Conservation (phyloP, 2,797 vertebrate species). For the Phalloptychus januarius region DNA sequence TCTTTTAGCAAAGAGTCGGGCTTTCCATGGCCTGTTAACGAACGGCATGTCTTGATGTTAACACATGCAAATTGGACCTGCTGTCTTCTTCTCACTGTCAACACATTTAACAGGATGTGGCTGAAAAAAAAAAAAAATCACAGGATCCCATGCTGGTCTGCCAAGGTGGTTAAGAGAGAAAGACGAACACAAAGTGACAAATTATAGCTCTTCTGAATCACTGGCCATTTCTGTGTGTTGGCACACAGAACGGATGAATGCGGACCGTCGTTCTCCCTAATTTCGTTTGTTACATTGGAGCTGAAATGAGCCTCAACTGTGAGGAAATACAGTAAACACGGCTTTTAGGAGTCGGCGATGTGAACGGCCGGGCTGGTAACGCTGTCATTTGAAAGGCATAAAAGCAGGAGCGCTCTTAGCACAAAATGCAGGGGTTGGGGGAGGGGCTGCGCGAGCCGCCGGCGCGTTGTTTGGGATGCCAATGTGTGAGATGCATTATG, state of each 20-base stretch:
- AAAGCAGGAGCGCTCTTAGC: slow-evolving; percentile 3
- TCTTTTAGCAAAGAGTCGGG: background rate
- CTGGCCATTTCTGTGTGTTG: slow-evolving; percentile 50
- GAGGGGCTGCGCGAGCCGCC: slow-evolving; percentile 32
- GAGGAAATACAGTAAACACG: slow-evolving; percentile 43
- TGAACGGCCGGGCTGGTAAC: slow-evolving; percentile 19
- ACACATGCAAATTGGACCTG: slow-evolving; percentile 50
- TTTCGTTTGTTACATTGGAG: slow-evolving; percentile 59
- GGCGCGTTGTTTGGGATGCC: slow-evolving; percentile 34
- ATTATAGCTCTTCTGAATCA: slow-evolving; percentile 58
- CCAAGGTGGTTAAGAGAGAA: slow-evolving; percentile 37
- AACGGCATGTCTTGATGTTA: slow-evolving; percentile 31
- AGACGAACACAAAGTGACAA: slow-evolving; percentile 33
- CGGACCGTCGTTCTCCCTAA: slow-evolving; percentile 41
- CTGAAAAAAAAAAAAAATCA: slow-evolving; percentile 23
- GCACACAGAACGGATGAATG: slow-evolving; percentile 49
- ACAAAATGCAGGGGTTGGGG: too few species aligned
- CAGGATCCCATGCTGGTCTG: slow-evolving; percentile 47
- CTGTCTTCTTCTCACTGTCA: slow-evolving; percentile 46
- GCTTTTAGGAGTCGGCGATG: slow-evolving; percentile 46
- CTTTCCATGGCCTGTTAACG: slow-evolving; percentile 11
- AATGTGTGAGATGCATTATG: slow-evolving; percentile 29
- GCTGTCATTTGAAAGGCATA: slow-evolving; percentile 20
- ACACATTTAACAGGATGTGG: slow-evolving; percentile 52
- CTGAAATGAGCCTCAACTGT: slow-evolving; percentile 58